These are phyloP conservation scores for Acanthacorydalis orientalis DNA, from an alignment of 2,888 invertebrate species.

Conservation along the genomic window DNA sequence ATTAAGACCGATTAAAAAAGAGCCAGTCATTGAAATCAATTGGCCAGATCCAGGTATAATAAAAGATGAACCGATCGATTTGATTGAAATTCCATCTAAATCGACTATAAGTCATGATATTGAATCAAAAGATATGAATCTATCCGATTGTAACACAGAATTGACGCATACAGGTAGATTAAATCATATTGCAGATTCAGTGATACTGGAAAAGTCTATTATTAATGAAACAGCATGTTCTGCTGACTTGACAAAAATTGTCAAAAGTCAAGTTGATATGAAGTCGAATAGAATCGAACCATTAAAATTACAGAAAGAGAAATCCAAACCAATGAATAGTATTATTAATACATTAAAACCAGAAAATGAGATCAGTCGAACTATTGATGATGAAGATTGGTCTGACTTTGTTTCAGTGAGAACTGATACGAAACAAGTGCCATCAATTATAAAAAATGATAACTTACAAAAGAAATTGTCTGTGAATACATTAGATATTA, in stretches of 20 bases:
- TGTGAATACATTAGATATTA: too few relatives aligned
- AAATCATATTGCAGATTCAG: too few relatives aligned
- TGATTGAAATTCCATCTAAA: conserved; percentile 14
- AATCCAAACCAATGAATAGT: background rate
- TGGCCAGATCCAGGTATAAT: conserved; percentile 43
- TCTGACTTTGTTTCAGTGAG: conserved; percentile 38
- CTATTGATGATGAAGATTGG: conserved; percentile 38
- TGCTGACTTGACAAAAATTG: background rate
- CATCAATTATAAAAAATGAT: background rate
- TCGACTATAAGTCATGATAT: background rate
- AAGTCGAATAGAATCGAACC: background rate
- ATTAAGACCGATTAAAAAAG: conserved; percentile 15
- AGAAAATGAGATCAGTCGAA: conserved; percentile 4
- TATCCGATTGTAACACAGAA: background rate
- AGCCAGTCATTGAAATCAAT: conserved; percentile 33
- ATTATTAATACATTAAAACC: background rate
- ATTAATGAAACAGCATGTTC: too few relatives aligned
- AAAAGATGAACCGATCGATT: conserved; percentile 21
- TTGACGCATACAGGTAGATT: background rate
- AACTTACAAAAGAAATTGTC: background rate
- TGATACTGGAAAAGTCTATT: too few relatives aligned
- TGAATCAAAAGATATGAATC: background rate
- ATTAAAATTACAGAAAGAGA: background rate
- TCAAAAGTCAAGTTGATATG: background rate
- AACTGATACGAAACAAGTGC: conserved; percentile 4